A percentile compares a stretch with the other conserved stretches of the same genome.
phyloP scores from a whole-genome alignment of 2,888 invertebrate genomes.

The Pyrgus malvae region DNA sequence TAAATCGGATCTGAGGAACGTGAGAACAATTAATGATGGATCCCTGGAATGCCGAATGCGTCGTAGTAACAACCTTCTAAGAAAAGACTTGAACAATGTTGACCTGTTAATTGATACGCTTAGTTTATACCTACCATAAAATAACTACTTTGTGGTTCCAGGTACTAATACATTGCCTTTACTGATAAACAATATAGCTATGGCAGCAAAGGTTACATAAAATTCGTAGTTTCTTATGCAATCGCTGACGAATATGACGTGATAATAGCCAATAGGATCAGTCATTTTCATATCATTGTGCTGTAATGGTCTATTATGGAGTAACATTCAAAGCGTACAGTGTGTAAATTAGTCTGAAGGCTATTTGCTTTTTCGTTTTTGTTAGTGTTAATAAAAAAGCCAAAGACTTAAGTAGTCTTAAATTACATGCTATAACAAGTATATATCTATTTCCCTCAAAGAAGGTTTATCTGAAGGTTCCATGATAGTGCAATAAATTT shows the following conservation, averaged over 20 bases:
- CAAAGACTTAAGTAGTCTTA: neutral
- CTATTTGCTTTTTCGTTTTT: neutral
- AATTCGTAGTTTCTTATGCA: neutral
- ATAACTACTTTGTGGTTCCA: neutral
- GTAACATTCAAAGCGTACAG: neutral
- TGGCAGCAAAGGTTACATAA: neutral
- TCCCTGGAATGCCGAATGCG: slow-evolving; percentile 8
- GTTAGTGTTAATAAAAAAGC: neutral
- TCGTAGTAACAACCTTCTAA: neutral
- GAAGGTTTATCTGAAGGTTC: neutral
- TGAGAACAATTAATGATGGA: slow-evolving; percentile 3
- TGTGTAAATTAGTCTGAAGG: neutral
- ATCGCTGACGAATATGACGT: neutral
- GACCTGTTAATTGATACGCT: neutral
- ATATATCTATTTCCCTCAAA: neutral
- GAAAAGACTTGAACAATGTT: neutral
- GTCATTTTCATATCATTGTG: neutral
- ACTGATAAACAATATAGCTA: neutral
- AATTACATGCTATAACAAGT: neutral
- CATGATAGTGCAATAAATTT: slow-evolving; percentile 2
- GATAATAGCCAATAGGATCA: neutral
- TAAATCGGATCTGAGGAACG: slow-evolving; percentile 21
- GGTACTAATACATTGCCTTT: neutral
- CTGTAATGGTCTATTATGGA: neutral
- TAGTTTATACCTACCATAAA: neutral